A percentile compares a stretch with the other conserved stretches of the same genome.
These are phyloP conservation scores for Megalops atlanticus DNA, from an alignment of 2,113 vertebrate genomes.

Conservation along the genomic window DNA sequence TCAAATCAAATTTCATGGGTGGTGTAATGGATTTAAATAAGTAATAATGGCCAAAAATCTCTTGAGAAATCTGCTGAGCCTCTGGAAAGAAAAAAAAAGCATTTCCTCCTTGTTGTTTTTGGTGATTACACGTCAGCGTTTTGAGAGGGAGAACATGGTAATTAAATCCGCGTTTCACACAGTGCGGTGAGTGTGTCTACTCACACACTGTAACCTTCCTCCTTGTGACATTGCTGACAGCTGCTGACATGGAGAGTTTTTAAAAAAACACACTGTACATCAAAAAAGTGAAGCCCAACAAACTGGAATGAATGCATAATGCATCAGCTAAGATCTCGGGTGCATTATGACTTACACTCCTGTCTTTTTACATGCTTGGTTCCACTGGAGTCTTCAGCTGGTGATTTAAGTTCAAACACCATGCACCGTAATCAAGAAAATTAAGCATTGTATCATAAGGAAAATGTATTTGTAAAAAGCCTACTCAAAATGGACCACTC, in stretches of 20 bases:
- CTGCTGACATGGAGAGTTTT: neutral
- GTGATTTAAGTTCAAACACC: neutral
- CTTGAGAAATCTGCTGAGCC: neutral
- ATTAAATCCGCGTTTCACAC: neutral
- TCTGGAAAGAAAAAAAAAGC: neutral
- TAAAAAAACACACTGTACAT: neutral
- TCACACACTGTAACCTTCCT: no score
- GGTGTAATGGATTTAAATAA: constrained; percentile 17
- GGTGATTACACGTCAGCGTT: neutral
- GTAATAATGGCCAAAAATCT: neutral
- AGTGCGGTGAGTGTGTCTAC: neutral
- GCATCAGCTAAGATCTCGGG: neutral
- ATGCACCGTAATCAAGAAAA: neutral
- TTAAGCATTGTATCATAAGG: no score
- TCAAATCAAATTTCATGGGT: constrained; percentile 7
- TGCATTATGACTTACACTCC: neutral
- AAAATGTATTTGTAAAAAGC: no score
- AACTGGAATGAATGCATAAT: neutral
- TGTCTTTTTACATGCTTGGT: neutral
- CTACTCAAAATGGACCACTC: no score
- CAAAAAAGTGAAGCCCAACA: neutral
- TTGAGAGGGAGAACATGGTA: neutral
- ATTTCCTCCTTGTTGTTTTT: neutral
- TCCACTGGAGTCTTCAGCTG: neutral
- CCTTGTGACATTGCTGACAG: neutral